A percentile compares a stretch with the other conserved stretches of the same genome.
These are phyloP conservation scores for Teleiodes luculella DNA, from an alignment of 2,888 invertebrate genomes.

Conservation along the genomic window DNA sequence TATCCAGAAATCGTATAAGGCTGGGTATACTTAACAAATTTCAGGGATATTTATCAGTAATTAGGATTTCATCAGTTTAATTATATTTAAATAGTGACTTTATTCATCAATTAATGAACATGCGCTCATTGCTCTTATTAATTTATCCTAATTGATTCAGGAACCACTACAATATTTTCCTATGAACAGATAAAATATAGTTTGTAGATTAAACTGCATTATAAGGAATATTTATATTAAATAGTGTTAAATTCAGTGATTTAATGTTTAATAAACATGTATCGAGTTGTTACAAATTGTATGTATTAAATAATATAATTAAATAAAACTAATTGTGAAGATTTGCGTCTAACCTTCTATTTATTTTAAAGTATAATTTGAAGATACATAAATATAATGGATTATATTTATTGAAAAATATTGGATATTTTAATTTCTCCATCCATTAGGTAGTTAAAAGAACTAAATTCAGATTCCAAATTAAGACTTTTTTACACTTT, in stretches of 20 bases:
- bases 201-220: constrained; percentile 9
- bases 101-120: background rate
- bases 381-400: constrained; percentile 15
- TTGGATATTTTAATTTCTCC: background rate
- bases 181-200: too few relatives aligned
- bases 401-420: constrained; percentile 15
- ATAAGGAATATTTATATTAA: background rate
- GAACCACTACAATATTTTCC: too few relatives aligned
- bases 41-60: constrained; percentile 26
- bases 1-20: constrained; percentile 34
- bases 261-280: constrained; percentile 20
- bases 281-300: constrained; percentile 34
- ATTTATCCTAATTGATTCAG: too few relatives aligned
- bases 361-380: constrained; percentile 19
- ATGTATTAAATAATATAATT: constrained; percentile 27
- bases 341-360: constrained; percentile 20
- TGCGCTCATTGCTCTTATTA: too few relatives aligned
- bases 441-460: background rate
- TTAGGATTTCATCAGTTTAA: background rate
- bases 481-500: too few relatives aligned
- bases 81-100: background rate
- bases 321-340: constrained; percentile 37
- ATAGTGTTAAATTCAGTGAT: constrained; percentile 13
- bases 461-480: too few relatives aligned
- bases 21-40: constrained; percentile 30